Evolutionary conservation across 2,797 vertebrate genomes (phyloP).

Genomic region (Sebastolobus alascanus): DNA sequence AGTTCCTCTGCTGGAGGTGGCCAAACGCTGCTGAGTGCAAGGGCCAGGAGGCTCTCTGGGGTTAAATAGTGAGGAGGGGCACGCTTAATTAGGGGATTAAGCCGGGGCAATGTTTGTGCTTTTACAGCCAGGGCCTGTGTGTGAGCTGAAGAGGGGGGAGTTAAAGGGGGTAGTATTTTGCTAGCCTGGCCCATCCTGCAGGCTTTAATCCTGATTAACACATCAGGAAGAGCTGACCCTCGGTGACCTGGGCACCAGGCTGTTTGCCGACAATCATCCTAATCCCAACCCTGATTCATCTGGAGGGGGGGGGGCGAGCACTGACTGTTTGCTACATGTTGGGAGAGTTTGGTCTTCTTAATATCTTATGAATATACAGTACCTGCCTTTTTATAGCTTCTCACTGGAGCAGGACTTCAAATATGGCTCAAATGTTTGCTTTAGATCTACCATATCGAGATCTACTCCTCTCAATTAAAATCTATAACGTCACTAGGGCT

Average conservation of each 20-base stretch:
- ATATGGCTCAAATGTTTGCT: neutral
- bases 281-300: constrained; percentile 78
- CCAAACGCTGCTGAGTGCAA: constrained; percentile 79
- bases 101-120: constrained; percentile 80
- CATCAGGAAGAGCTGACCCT: constrained; percentile 86
- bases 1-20: constrained; percentile 84
- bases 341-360: constrained; percentile 30
- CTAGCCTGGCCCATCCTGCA: constrained; percentile 76
- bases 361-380: neutral
- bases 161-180: constrained; percentile 70
- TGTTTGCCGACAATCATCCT: constrained; percentile 86
- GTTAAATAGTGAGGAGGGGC: constrained; percentile 82
- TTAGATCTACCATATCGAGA: too few species aligned
- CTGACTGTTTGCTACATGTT: constrained; percentile 16
- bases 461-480: neutral
- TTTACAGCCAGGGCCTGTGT: constrained; percentile 76
- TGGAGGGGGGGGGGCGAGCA: constrained; percentile 1
- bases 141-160: constrained; percentile 15
- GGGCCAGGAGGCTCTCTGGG: constrained; percentile 75
- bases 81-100: constrained; percentile 88
- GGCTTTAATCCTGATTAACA: constrained; percentile 86
- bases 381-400: neutral
- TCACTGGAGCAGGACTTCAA: neutral
- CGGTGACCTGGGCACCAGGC: constrained; percentile 85
- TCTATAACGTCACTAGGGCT: neutral